Base-by-base conservation (phyloP, 2,113 vertebrate species). In the Redunca redunca region DNA sequence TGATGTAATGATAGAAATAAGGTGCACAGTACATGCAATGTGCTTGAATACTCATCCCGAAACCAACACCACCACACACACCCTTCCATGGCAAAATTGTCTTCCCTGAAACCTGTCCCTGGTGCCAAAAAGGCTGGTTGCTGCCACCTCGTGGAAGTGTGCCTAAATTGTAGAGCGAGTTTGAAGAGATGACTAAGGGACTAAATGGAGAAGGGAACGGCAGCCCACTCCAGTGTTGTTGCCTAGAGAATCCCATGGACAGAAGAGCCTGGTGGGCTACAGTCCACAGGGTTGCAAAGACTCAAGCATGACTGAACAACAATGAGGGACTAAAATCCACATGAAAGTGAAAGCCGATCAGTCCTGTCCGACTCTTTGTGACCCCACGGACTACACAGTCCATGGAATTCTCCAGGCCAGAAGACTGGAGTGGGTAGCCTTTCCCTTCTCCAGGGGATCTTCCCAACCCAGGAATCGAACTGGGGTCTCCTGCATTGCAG, bases 101-200 rank as follows among this genome's bases (percentile, higher is more conserved):
- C 21, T 74, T 74, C 36, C 71, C 10, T 74, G 71, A 43, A 74
- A 74, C 71, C 71, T 14, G n/a, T 25, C n/a, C 36, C 71, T 25
- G 19, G 36, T 43, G 71, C 71, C 36, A 25, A 43, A 25, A 43
- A 13, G 2, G 21, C 13, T 74, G 36, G 21, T 16, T 94, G 94
- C 97, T 93, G 78, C 90, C 97, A 86, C 80, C 97, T 97, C 40
- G 33, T 93, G 94, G 88, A 83, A 77, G 3, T 26, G 30, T 43
- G 83, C 14, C 83, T 78, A 25, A 88, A 86, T 53, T 95, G 40
- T n/a, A 84, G 16, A 19, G 46, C 46, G 81, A 40, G n/a, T 7
- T 77, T 83, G 64, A 81, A 88, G 74, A 84, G 13, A 7, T 7
- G 77, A 52, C 5, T n/a, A 4, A 4, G 17, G 33, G 64, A 36